These are phyloP conservation scores for Scomber scombrus DNA, from an alignment of 2,113 vertebrate species.

Conservation along the genomic window DNA sequence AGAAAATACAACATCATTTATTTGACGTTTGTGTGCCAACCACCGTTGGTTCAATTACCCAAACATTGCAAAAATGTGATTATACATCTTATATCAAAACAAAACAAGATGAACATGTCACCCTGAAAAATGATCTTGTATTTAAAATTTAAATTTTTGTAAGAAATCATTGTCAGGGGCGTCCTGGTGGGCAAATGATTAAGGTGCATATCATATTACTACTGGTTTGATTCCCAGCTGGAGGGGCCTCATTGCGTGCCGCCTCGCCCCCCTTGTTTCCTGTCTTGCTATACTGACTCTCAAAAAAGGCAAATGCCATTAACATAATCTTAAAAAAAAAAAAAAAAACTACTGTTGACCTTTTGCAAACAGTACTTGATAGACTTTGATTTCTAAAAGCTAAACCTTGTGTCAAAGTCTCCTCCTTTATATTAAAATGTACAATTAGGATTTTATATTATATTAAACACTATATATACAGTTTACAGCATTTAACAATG, in stretches of 20 bases:
- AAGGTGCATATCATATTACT: no score
- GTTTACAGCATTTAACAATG: background rate
- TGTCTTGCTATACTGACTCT: no score
- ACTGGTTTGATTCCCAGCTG: no score
- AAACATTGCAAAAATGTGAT: constrained; percentile 1
- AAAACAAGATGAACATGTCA: background rate
- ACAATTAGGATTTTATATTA: no score
- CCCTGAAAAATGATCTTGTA: background rate
- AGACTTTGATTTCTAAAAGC: no score
- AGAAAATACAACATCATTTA: constrained; percentile 6
- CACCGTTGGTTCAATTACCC: background rate
- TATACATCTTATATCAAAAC: background rate
- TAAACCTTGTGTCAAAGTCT: background rate
- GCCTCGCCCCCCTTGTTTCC: no score
- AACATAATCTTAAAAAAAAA: no score
- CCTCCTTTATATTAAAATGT: background rate
- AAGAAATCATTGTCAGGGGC: background rate
- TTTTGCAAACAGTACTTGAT: background rate
- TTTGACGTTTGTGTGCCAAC: background rate
- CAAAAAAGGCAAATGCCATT: no score
- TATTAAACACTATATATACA: no score
- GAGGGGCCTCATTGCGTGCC: no score
- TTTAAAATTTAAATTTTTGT: background rate
- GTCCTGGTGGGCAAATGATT: no score
- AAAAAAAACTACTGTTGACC: no score